These are phyloP conservation scores for Torymus texanus DNA, from an alignment of 2,888 invertebrate species.

Conservation along the genomic window DNA sequence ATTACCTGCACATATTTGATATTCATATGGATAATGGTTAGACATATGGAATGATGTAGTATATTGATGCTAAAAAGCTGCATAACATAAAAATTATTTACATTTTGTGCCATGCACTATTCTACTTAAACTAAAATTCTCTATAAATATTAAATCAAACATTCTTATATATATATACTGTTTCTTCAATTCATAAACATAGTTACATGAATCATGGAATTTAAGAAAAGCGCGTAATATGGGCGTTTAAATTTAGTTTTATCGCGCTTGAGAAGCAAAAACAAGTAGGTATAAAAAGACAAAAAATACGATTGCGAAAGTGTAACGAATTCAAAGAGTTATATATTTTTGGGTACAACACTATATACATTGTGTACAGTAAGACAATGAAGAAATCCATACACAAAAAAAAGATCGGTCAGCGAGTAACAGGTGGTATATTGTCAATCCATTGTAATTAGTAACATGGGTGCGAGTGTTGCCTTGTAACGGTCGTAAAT, in stretches of 20 bases:
- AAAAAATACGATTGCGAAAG: neutral
- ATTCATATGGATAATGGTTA: constrained; percentile 61
- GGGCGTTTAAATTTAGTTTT: neutral
- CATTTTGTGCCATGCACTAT: constrained; percentile 11
- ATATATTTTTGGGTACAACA: neutral
- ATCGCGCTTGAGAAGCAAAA: neutral
- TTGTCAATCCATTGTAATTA: neutral
- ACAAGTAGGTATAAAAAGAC: neutral
- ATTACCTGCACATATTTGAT: constrained; percentile 62
- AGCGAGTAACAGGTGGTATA: no score
- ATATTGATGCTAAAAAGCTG: constrained; percentile 28
- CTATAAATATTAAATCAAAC: constrained; percentile 5
- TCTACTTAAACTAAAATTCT: constrained; percentile 7
- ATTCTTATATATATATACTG: neutral
- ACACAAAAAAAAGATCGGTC: no score
- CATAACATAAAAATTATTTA: constrained; percentile 47
- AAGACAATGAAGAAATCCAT: no score
- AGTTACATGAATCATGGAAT: constrained; percentile 9
- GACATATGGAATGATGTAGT: constrained; percentile 57
- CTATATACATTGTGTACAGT: neutral
- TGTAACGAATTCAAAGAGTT: neutral
- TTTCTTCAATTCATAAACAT: neutral
- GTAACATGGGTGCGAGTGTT: neutral
- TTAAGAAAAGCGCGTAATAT: constrained; percentile 10
- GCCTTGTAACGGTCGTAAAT: no score